Base-by-base conservation (phyloP, 1,140 invertebrate genomes). In the Tetramorium simillimum region DNA sequence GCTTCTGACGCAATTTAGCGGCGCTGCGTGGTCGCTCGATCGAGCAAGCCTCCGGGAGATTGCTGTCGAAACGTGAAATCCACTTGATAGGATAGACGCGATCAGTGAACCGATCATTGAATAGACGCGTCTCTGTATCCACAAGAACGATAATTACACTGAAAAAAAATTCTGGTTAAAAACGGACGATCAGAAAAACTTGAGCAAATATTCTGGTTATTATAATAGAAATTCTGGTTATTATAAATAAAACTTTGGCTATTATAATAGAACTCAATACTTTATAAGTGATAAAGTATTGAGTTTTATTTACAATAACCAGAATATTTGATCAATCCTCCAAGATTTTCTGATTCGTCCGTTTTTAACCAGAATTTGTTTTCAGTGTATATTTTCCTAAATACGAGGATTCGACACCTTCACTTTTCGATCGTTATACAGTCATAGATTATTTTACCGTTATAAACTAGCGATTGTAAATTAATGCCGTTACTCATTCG, bases 1-100 rank as follows among this genome's bases (percentile, higher is more conserved):
- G 28, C 12, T 33, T 84, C 70, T 33, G 53, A 21, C n/a, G 81
- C 81, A 62, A 84, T 72, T 58, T 58, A 43, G 16, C 56, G 16
- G n/a, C 9, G 73, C 18, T 16, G 56, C 16, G 65, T 18, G 69
- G 60, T 33, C 24, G 46, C n/a, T n/a, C 60, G 40, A 70, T 56
- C 33, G 14, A 49, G 67, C 80, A 43, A 60, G 16, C 58, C 58
- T 46, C 43, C 43, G 24, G 46, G 7, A 21, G 10, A 62, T 4
- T 62, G 69, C 10, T 40, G n/a, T 43, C 40, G 12, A 69, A 69
- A 82, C 12, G 21, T 43, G 14, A 40, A 73, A 43, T 67, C 24
- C n/a, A 24, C 3, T 28, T n/a, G 43, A 7, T 14, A 14, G 7
- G 10, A 81, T 37, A n/a, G 6, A 49, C 33, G n/a, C 14, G 43